Conservation (phyloP, 2,888 invertebrate genomes). For the Parnassius glacialis region DNA sequence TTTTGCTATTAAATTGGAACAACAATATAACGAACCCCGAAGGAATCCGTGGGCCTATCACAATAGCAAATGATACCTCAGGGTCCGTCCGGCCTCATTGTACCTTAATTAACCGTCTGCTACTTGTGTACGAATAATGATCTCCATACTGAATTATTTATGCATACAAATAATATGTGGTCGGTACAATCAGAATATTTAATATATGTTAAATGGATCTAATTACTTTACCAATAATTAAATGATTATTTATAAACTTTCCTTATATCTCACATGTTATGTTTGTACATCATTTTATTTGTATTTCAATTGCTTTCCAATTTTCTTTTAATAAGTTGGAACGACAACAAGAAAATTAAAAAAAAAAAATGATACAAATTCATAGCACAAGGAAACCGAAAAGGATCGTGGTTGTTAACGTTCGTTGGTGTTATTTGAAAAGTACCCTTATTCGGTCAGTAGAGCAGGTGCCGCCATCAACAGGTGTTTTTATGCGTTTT, state of each 20-base stretch:
- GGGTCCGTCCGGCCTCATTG: conserved; percentile 67
- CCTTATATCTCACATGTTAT: too few species aligned
- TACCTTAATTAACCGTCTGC: conserved; percentile 74
- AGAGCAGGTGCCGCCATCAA: conserved; percentile 32
- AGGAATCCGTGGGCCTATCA: conserved; percentile 72
- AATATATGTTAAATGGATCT: conserved; percentile 26
- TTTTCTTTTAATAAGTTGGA: too few species aligned
- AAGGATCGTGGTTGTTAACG: conserved; percentile 1
- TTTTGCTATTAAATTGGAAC: conserved; percentile 75
- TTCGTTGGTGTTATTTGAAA: conserved; percentile 8
- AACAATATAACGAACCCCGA: conserved; percentile 70
- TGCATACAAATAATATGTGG: conserved; percentile 30
- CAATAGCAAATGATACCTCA: conserved; percentile 78
- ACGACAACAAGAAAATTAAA: too few species aligned
- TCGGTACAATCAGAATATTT: conserved; percentile 30
- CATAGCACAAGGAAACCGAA: background rate
- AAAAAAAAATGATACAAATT: too few species aligned
- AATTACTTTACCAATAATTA: conserved; percentile 29
- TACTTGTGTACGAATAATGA: conserved; percentile 69
- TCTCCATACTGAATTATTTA: conserved; percentile 46
- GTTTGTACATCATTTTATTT: too few species aligned
- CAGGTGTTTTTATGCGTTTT: conserved; percentile 61
- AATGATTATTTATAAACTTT: conserved; percentile 5
- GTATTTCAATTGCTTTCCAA: too few species aligned
- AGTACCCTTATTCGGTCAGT: conserved; percentile 17